Evolutionary conservation across 2,888 invertebrate species (phyloP).

Genomic region (Catocala fraxini): DNA sequence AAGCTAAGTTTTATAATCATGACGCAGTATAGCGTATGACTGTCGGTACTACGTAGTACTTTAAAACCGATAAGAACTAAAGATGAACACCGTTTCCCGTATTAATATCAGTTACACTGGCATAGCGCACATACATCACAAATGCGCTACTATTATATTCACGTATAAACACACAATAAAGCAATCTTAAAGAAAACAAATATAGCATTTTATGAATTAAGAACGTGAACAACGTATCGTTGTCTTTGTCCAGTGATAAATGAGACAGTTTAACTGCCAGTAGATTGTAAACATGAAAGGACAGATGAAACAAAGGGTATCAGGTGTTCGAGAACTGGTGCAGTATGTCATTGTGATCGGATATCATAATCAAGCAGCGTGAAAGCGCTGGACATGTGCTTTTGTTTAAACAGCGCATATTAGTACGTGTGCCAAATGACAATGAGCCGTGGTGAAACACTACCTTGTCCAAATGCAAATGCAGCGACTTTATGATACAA

Average conservation of each 20-base stretch:
- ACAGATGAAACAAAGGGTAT: conserved; percentile 52
- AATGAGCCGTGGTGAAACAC: conserved; percentile 78
- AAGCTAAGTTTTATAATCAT: conserved; percentile 44
- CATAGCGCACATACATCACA: neutral
- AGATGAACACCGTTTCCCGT: conserved; percentile 33
- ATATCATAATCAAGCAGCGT: conserved; percentile 77
- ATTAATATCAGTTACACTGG: conserved; percentile 27
- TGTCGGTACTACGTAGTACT: conserved; percentile 20
- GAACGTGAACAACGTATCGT: too few species aligned
- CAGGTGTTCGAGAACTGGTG: conserved; percentile 59
- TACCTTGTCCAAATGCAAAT: conserved; percentile 60
- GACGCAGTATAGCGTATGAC: conserved; percentile 24
- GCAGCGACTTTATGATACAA: conserved; percentile 50
- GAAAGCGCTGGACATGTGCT: conserved; percentile 79
- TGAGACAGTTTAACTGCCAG: conserved; percentile 5
- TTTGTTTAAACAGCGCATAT: conserved; percentile 74
- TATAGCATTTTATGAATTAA: neutral
- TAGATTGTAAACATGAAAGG: conserved; percentile 45
- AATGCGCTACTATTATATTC: neutral
- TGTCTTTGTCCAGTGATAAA: conserved; percentile 1
- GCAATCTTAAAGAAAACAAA: too few species aligned
- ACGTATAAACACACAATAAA: neutral
- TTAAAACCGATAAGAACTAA: conserved; percentile 38
- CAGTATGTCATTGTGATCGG: conserved; percentile 74
- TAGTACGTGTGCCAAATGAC: conserved; percentile 80